Percentiles rank a stretch among this genome's conserved stretches.
These are phyloP conservation scores for Sebastes taczanowskii DNA, from an alignment of 2,797 vertebrate genomes.

Conservation along the genomic window DNA sequence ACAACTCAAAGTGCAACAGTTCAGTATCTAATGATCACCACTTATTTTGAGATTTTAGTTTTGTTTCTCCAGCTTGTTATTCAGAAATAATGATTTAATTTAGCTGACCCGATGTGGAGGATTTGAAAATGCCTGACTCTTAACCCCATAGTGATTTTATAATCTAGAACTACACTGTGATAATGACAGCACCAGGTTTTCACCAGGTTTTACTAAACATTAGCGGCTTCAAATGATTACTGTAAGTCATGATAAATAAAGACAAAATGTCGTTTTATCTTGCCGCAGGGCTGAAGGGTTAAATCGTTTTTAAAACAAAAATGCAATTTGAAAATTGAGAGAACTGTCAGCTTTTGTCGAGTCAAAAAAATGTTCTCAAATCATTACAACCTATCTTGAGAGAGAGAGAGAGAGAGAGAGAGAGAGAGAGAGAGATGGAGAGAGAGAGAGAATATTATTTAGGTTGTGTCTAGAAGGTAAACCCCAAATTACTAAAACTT, in stretches of 20 bases:
- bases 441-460: too few relatives aligned
- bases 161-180: background rate
- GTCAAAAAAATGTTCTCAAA: background rate
- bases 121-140: background rate
- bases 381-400: background rate
- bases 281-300: too few relatives aligned
- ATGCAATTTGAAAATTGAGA: too few relatives aligned
- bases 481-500: too few relatives aligned
- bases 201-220: background rate
- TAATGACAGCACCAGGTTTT: background rate
- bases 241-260: too few relatives aligned
- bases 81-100: background rate
- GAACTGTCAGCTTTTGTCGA: too few relatives aligned
- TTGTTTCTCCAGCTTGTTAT: background rate
- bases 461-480: fast-evolving
- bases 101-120: background rate
- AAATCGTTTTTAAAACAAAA: too few relatives aligned
- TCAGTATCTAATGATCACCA: background rate
- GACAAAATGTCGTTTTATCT: too few relatives aligned
- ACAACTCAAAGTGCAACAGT: background rate
- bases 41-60: background rate
- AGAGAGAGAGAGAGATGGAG: too few relatives aligned
- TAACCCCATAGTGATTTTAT: background rate
- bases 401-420: too few relatives aligned
- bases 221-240: background rate